Evolutionary conservation across 2,113 vertebrate genomes (phyloP).

Genomic region (Vimba vimba): DNA sequence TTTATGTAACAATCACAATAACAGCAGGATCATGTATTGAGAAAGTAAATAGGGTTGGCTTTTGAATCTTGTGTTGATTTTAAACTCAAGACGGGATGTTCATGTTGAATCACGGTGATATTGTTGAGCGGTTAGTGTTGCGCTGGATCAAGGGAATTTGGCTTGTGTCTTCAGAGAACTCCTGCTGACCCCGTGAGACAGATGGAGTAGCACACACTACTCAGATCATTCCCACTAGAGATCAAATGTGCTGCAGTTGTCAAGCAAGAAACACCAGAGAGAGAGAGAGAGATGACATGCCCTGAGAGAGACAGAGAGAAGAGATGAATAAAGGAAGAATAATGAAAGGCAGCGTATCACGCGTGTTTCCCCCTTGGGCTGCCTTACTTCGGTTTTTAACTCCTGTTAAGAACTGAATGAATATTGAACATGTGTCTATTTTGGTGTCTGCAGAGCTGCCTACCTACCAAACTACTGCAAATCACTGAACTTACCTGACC

Average conservation of each 20-base stretch:
- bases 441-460: background rate
- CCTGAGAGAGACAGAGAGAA: slow-evolving; percentile 30
- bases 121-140: background rate
- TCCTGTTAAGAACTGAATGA: background rate
- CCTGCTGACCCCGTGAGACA: slow-evolving; percentile 29
- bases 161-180: background rate
- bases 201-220: slow-evolving; percentile 14
- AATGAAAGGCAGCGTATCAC: slow-evolving; percentile 16
- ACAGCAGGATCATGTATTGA: background rate
- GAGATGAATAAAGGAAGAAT: slow-evolving; percentile 14
- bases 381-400: background rate
- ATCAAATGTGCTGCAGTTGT: slow-evolving; percentile 48
- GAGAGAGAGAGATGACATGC: slow-evolving; percentile 7
- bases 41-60: background rate
- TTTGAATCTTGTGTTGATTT: too few relatives aligned
- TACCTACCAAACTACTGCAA: background rate
- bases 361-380: slow-evolving; percentile 9
- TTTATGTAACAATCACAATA: background rate
- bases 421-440: background rate
- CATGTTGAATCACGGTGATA: too few relatives aligned
- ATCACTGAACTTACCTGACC: background rate
- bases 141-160: background rate
- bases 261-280: slow-evolving; percentile 36
- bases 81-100: too few relatives aligned
- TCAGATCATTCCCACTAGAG: slow-evolving; percentile 23